Evolutionary conservation across 2,797 vertebrate species (phyloP).

Genomic region (Hemitrygon akajei): DNA sequence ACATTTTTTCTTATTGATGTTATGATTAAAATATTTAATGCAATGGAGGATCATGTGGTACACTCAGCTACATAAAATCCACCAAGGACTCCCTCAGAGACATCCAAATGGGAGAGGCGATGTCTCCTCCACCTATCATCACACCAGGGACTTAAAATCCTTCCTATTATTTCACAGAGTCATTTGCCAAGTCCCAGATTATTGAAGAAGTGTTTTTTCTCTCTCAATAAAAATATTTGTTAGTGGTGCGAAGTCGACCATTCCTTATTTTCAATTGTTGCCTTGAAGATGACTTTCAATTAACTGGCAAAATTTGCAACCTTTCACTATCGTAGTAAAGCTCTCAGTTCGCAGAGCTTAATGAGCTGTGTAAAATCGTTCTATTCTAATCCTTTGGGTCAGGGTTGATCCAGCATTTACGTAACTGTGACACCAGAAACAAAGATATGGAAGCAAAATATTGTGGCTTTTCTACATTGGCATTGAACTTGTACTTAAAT

Average conservation of each 20-base stretch:
- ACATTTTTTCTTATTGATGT: no score
- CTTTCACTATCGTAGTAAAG: neutral
- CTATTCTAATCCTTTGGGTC: constrained; percentile 13
- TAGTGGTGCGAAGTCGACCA: neutral
- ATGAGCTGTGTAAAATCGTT: neutral
- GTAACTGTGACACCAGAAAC: neutral
- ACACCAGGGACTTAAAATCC: neutral
- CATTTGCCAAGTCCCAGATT: neutral
- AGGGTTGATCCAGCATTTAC: neutral
- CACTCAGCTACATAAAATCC: neutral
- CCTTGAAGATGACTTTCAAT: neutral
- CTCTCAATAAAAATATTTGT: neutral
- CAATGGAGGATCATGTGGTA: no score
- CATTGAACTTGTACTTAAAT: neutral
- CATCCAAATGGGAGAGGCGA: neutral
- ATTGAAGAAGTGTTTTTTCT: neutral
- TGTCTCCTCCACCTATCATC: neutral
- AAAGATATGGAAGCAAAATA: constrained; percentile 20
- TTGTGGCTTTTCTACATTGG: neutral
- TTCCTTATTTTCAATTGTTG: neutral
- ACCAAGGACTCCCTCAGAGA: neutral
- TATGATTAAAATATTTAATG: no score
- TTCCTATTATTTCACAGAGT: neutral
- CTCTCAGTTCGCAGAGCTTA: neutral
- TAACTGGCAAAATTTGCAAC: neutral